Percentiles rank a stretch among this genome's conserved stretches.
Conservation (phyloP, 2,113 vertebrate species). For the Coturnix japonica region DNA sequence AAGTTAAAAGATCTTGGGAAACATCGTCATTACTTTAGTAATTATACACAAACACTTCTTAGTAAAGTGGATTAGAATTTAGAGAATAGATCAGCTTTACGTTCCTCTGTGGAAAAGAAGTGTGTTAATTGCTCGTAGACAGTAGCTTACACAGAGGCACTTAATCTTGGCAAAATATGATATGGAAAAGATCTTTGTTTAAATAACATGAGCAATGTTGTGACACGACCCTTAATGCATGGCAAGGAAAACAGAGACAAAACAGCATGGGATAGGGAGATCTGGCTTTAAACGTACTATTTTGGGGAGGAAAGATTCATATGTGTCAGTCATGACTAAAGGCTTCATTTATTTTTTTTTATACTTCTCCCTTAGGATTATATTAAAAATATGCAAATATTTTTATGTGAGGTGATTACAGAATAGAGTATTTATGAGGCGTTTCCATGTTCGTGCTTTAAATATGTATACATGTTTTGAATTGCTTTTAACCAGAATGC, state of each 20-base stretch:
- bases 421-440: not conserved
- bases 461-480: not conserved
- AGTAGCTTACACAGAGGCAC: slow-evolving; percentile 35
- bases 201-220: not conserved
- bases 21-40: slow-evolving; percentile 50
- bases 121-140: slow-evolving; percentile 36
- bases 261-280: not conserved
- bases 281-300: not conserved
- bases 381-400: not conserved
- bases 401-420: not conserved
- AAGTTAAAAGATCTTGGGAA: slow-evolving; percentile 52
- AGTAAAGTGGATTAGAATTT: slow-evolving; percentile 65
- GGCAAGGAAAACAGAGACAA: not conserved
- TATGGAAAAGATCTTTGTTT: slow-evolving; percentile 45
- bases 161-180: slow-evolving; percentile 51
- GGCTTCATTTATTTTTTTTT: not conserved
- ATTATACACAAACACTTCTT: slow-evolving; percentile 53
- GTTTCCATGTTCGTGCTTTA: not conserved
- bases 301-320: not conserved
- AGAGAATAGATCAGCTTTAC: slow-evolving; percentile 42
- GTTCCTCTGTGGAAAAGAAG: slow-evolving; percentile 51
- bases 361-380: not conserved
- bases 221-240: not conserved
- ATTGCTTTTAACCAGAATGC: not conserved
- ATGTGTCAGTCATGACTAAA: not conserved